Base-by-base conservation (phyloP, 2,113 vertebrate genomes). In the Poeciliopsis retropinna region DNA sequence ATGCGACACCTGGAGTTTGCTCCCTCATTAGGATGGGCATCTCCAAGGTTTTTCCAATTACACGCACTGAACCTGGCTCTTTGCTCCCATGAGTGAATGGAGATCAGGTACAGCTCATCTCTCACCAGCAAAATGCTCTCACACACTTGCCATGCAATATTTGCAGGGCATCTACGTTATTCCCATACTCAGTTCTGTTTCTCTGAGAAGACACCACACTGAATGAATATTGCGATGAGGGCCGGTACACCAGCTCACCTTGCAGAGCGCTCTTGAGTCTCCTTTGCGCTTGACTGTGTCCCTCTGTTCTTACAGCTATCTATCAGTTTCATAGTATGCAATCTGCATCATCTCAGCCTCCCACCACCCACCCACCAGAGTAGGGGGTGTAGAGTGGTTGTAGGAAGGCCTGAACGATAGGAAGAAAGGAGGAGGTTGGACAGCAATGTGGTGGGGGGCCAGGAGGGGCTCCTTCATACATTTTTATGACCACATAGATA, bases 401-500 rank as follows among this genome's bases (percentile, higher is more conserved):
- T 75, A 79, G 78, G 83, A 80, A 86, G 75, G 82, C 77, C 84
- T 72, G 75, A 76, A 73, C 11, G 61, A 82, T 84, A 77, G 84
- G 73, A 66, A 32, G 70, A 15, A 12, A 79, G 75, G 80, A 76
- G 82, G 71, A 72, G 60, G 85, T 70, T 83, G 67, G 74, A 85
- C 75, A 75, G 78, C 44, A 4, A n/a, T 12, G 28, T 22, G 14
- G 41, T 13, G 8, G 12, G 15, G 8, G n/a, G 12, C 47, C 70
- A 32, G 34, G 70, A 76, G 80, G 86, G 81, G 87, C 70, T 83
- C 81, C 90, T 94, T 95, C 94, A 95, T 95, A 94, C 94, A 95
- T 95, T 95, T 95, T 95, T 95, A 95, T 95, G 94, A 95, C 94
- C 93, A 93, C 91, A 93, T 86, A 94, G 94, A 95, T 94, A 95